phyloP scores from a whole-genome alignment of 2,797 vertebrate species.

The Characodon lateralis region DNA sequence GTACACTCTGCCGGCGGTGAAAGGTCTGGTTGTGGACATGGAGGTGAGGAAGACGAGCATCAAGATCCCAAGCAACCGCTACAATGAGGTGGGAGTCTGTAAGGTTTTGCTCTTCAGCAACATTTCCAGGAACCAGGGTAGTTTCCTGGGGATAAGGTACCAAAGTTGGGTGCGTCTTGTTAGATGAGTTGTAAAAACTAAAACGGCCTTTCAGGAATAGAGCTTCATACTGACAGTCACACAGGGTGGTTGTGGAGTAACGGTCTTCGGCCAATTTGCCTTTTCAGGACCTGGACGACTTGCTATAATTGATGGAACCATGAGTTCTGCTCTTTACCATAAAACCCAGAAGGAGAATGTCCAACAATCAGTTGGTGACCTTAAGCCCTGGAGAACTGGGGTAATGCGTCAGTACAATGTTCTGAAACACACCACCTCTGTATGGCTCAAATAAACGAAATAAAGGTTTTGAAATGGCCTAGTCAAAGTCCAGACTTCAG shows the following conservation, averaged over 20 bases:
- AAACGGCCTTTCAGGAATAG: neutral
- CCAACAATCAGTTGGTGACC: neutral
- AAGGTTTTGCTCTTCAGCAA: neutral
- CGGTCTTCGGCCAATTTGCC: neutral
- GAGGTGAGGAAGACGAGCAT: constrained; percentile 97
- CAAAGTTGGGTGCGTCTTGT: neutral
- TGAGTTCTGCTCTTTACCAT: too few species aligned
- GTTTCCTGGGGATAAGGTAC: neutral
- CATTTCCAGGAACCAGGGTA: neutral
- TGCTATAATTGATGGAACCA: neutral
- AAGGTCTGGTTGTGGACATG: constrained; percentile 97
- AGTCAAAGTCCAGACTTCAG: neutral
- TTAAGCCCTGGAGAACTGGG: neutral
- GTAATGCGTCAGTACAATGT: neutral
- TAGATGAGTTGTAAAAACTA: neutral
- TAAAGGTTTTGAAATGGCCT: neutral
- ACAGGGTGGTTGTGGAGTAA: neutral
- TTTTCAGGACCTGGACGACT: neutral
- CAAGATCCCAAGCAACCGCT: constrained; percentile 97
- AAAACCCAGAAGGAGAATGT: too few species aligned
- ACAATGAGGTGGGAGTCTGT: constrained; percentile 87
- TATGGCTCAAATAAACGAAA: neutral
- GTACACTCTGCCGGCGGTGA: constrained; percentile 93
- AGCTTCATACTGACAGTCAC: neutral
- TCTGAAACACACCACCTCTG: neutral